These are phyloP conservation scores for Strongylocentrotus purpuratus DNA, from an alignment of 35 echinoderm and acorn worm species.

Conservation along the genomic window DNA sequence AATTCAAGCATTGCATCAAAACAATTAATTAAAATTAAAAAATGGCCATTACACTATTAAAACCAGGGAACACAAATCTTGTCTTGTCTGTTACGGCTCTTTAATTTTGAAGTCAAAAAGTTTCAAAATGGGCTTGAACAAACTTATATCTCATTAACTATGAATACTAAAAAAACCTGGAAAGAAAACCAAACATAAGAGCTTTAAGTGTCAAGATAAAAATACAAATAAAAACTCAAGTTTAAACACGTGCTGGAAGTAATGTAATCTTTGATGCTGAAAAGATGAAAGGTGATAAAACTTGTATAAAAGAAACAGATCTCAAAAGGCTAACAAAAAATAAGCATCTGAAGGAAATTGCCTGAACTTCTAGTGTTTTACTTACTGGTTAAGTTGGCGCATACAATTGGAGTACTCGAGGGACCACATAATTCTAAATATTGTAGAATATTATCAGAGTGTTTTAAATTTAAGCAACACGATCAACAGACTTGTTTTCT, in stretches of 20 bases:
- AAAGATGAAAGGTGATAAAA: neutral
- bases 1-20: too few species aligned
- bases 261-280: neutral
- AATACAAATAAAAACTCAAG: neutral
- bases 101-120: too few species aligned
- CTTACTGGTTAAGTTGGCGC: neutral
- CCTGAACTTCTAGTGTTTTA: neutral
- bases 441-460: neutral
- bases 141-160: too few species aligned
- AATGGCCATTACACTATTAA: too few species aligned
- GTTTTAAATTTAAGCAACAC: neutral
- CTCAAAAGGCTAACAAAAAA: neutral
- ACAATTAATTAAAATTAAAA: too few species aligned
- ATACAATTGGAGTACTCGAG: neutral
- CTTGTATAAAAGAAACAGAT: neutral
- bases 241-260: neutral
- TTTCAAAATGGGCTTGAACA: too few species aligned
- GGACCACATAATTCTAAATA: neutral
- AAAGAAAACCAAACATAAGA: neutral
- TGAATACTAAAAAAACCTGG: neutral
- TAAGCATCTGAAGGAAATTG: neutral
- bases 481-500: neutral
- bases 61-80: too few species aligned
- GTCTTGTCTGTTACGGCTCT: too few species aligned
- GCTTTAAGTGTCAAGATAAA: neutral